Percentiles rank a stretch among this genome's conserved stretches.
phyloP scores from a whole-genome alignment of 2,113 vertebrate species.

The Argyrosomus japonicus region DNA sequence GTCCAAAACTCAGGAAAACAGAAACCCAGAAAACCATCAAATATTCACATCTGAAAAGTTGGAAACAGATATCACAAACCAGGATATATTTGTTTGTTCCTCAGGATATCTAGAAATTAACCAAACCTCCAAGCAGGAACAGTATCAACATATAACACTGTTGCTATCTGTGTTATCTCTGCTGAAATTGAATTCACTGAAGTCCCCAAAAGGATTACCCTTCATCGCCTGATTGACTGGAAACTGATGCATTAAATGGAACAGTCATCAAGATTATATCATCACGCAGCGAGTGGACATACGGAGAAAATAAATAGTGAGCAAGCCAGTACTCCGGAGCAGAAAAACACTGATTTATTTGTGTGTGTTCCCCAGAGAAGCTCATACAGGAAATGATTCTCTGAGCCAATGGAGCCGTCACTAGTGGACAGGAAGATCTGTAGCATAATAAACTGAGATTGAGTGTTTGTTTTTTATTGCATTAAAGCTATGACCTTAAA shows the following conservation, averaged over 20 bases:
- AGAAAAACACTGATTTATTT: conserved; percentile 20
- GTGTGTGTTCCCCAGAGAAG: conserved; percentile 37
- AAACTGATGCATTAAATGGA: conserved; percentile 44
- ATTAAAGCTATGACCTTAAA: background rate
- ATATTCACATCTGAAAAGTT: background rate
- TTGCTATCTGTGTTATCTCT: conserved; percentile 1
- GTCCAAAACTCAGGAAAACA: background rate
- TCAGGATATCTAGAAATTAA: conserved; percentile 27
- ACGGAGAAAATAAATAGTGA: background rate
- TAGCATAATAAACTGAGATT: conserved; percentile 20
- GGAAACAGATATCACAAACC: too few relatives aligned
- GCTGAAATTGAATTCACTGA: conserved; percentile 44
- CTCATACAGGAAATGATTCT: conserved; percentile 48
- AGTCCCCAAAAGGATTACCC: conserved; percentile 7
- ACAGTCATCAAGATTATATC: conserved; percentile 41
- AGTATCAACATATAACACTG: background rate
- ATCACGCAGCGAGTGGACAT: conserved; percentile 19
- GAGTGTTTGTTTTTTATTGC: conserved; percentile 22
- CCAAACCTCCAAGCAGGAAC: conserved; percentile 1
- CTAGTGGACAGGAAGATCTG: conserved; percentile 17
- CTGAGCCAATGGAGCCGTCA: conserved; percentile 1
- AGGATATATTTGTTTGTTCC: background rate
- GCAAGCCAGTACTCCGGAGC: background rate
- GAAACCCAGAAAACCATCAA: background rate
- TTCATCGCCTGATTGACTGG: conserved; percentile 34